phyloP scores from a whole-genome alignment of 2,113 vertebrate species.

The Ahaetulla prasina region DNA sequence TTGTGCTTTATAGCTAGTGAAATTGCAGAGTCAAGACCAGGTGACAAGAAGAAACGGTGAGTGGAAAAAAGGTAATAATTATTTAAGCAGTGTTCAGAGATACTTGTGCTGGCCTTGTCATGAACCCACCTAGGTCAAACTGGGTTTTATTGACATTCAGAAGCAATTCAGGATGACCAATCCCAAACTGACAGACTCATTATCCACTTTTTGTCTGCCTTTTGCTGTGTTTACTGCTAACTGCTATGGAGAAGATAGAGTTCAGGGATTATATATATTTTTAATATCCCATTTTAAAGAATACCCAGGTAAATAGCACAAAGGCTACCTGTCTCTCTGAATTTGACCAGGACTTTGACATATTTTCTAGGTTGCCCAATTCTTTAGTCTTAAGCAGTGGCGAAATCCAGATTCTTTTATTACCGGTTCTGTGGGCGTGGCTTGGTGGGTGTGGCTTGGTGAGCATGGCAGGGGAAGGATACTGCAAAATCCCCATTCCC shows the following conservation, averaged over 20 bases:
- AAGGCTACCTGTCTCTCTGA: neutral
- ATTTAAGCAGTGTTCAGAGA: neutral
- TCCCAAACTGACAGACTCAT: neutral
- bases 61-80: neutral
- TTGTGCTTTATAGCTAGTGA: neutral
- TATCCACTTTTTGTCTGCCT: neutral
- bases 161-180: neutral
- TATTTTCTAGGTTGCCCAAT: neutral
- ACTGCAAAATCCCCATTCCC: too few relatives aligned
- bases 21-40: neutral
- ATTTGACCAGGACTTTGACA: neutral
- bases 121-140: neutral
- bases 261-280: neutral
- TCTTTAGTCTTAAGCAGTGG: too few relatives aligned
- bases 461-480: too few relatives aligned
- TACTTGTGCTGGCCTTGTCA: neutral
- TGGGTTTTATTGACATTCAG: neutral
- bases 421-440: too few relatives aligned
- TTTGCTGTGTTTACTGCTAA: neutral
- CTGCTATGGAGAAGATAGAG: neutral
- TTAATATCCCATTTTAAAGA: neutral
- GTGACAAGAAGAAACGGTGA: neutral
- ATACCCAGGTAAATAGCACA: neutral
- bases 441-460: too few relatives aligned
- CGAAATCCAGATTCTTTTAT: too few relatives aligned